Evolutionary conservation across 2,797 vertebrate species (phyloP).

Genomic region (Centropyge bicolor): DNA sequence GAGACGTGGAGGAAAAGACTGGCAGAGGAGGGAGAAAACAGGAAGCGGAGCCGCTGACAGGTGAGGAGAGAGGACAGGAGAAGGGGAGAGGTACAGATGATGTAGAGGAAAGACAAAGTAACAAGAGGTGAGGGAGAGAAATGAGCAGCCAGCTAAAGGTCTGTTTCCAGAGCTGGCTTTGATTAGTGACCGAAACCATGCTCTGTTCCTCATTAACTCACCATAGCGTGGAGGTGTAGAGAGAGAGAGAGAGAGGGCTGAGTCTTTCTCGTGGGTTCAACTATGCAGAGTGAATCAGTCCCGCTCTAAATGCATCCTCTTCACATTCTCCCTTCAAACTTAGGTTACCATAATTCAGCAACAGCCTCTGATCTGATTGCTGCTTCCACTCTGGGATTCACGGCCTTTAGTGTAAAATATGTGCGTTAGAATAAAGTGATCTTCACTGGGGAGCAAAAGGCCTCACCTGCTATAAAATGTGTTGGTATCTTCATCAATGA

Average conservation of each 20-base stretch:
- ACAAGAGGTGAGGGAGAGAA: slow-evolving; percentile 70
- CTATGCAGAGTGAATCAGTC: slow-evolving; percentile 26
- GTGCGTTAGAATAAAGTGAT: slow-evolving; percentile 57
- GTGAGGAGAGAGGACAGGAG: slow-evolving; percentile 55
- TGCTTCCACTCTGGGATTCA: slow-evolving; percentile 56
- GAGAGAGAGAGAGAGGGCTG: slow-evolving; percentile 25
- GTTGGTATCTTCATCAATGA: slow-evolving; percentile 54
- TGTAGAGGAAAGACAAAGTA: slow-evolving; percentile 72
- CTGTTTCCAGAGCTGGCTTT: slow-evolving; percentile 85
- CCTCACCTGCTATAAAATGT: slow-evolving; percentile 22
- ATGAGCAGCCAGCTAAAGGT: slow-evolving; percentile 74
- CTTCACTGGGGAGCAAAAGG: slow-evolving; percentile 23
- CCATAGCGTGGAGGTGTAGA: slow-evolving; percentile 55
- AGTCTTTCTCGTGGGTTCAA: slow-evolving; percentile 43
- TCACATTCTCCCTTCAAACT: slow-evolving; percentile 37
- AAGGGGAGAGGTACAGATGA: slow-evolving; percentile 55
- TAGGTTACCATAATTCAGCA: slow-evolving; percentile 67
- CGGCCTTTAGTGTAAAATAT: slow-evolving; percentile 50
- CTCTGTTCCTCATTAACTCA: slow-evolving; percentile 85
- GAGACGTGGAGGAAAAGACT: slow-evolving; percentile 21
- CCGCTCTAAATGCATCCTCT: slow-evolving; percentile 43
- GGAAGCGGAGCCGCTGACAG: slow-evolving; percentile 54
- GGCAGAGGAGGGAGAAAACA: slow-evolving; percentile 40
- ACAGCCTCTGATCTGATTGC: slow-evolving; percentile 64
- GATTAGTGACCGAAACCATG: slow-evolving; percentile 80